Base-by-base conservation (phyloP, 2,113 vertebrate species). In the Microtus montanus region DNA sequence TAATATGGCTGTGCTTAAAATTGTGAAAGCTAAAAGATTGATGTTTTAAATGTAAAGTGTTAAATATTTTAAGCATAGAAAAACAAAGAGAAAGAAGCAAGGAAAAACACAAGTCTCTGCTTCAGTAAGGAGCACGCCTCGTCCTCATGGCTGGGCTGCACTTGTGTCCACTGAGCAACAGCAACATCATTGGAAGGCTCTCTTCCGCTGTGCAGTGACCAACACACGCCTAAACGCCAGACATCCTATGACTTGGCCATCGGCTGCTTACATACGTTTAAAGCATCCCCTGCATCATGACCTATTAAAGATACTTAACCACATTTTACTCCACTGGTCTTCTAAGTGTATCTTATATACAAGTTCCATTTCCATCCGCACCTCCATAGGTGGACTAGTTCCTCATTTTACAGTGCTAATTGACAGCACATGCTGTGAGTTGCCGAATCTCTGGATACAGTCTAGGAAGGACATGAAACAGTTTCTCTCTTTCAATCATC, bases 401-500 rank as follows among this genome's bases (percentile, higher is more conserved):
- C 64, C 91, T 79, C 44, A 44, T 95, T 33, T 71, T 83, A 26
- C 14, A 78, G 24, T 54, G 26, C 10, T 61, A 58, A 88, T 58
- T 88, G 66, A 90, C 66, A 14, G 2, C 74, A 4, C 7, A 0
- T 71, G 52, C 33, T 94, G 0, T 30, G 63, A 54, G 22, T 58
- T 93, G 47, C 95, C 30, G 90, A 88, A 24, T 89, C 75, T 64
- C 68, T 87, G 28, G 58, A 61, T 82, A 70, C 73, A 73, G 28
- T 83, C 11, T 54, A 89, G 41, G 64, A 91, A 90, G 73, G 38
- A 90, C 73, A 78, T 70, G 82, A 73, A 95, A 86, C 22, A 11
- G 14, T 97, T 97, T 97, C 89, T 79, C 44, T 35, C 28, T 97
- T 97, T 87, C 71, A 96, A 0, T 77, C 94, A 77, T 88, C 90